phyloP scores from a whole-genome alignment of 2,113 vertebrate genomes.

The Morone chrysops region DNA sequence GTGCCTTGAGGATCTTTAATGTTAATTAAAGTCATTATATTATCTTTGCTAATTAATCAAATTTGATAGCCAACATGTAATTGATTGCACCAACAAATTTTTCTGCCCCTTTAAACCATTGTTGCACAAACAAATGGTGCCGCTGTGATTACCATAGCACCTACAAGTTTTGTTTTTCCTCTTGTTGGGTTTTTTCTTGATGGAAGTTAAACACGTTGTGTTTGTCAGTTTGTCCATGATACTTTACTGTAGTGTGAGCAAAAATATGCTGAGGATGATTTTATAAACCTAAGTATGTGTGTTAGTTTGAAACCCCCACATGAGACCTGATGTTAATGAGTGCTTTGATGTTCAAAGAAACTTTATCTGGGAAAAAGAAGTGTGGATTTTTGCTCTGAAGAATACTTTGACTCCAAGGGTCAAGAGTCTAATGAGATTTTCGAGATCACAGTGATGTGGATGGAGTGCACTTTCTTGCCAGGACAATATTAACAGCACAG shows the following conservation, averaged over 20 bases:
- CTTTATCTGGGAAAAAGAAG: slow-evolving; percentile 39
- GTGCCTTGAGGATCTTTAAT: too few species aligned
- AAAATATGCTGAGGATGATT: slow-evolving; percentile 41
- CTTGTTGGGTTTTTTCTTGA: not conserved
- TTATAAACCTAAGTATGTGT: slow-evolving; percentile 17
- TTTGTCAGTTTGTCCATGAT: slow-evolving; percentile 42
- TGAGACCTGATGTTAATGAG: slow-evolving; percentile 40
- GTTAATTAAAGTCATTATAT: too few species aligned
- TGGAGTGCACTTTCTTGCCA: slow-evolving; percentile 36
- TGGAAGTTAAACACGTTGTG: slow-evolving; percentile 9
- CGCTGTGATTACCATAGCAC: too few species aligned
- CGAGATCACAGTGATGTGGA: slow-evolving; percentile 24
- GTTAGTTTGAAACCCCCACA: slow-evolving; percentile 33
- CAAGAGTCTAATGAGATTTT: slow-evolving; percentile 47
- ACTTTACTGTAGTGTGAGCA: slow-evolving; percentile 9
- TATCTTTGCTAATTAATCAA: too few species aligned
- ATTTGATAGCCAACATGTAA: too few species aligned
- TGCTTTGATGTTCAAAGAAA: slow-evolving; percentile 67
- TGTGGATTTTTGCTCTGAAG: slow-evolving; percentile 57
- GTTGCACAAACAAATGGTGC: too few species aligned
- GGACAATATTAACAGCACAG: slow-evolving; percentile 12
- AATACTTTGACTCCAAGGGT: slow-evolving; percentile 22
- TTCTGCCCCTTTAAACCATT: too few species aligned
- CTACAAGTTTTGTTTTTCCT: not conserved
- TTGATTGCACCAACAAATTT: too few species aligned